Percentiles rank a stretch among this genome's conserved stretches.
Conservation (phyloP, 2,113 vertebrate species). For the Coracopsis vasa region DNA sequence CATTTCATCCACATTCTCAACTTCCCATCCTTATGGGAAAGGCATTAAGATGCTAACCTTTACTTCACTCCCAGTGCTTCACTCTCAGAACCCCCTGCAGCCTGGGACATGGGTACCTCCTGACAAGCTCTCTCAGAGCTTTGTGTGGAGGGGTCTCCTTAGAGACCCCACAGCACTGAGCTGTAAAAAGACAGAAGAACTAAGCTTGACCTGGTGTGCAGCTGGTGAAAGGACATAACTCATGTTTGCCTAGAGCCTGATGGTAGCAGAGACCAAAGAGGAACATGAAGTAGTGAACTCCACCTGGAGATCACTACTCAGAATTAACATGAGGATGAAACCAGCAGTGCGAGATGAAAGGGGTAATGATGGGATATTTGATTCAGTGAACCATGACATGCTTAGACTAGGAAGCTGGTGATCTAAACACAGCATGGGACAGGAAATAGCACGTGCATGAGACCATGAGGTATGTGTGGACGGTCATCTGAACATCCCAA, state of each 20-base stretch:
- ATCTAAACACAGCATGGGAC: not conserved
- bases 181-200: not conserved
- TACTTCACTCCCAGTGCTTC: not conserved
- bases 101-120: not conserved
- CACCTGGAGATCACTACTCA: not conserved
- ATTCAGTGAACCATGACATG: not conserved
- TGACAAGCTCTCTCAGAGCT: not conserved
- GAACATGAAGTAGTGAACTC: not conserved
- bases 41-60: not conserved
- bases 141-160: accelerated
- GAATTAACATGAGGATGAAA: not conserved
- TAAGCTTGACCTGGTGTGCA: not conserved
- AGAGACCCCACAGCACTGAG: not conserved
- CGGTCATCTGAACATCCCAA: not conserved
- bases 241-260: not conserved
- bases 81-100: not conserved
- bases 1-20: not conserved
- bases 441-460: not conserved
- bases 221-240: not conserved
- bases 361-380: not conserved
- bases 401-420: not conserved
- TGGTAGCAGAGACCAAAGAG: not conserved
- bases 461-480: not conserved
- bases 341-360: not conserved
- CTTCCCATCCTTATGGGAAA: not conserved